Evolutionary conservation across 2,888 invertebrate species (phyloP).

Genomic region (Malthinus seriepunctatus): DNA sequence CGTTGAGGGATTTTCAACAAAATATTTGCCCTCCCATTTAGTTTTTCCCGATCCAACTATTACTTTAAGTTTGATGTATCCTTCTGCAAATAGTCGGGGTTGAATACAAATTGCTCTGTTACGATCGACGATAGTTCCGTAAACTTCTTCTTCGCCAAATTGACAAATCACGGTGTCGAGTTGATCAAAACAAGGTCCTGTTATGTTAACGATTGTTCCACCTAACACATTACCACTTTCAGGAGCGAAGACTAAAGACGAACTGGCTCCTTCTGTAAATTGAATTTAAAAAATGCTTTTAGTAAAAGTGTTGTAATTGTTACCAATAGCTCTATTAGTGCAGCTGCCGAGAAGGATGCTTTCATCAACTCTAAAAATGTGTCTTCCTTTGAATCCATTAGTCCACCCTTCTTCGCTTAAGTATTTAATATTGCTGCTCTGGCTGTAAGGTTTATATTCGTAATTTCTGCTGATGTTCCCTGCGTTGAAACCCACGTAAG

Average conservation of each 20-base stretch:
- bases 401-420: constrained; percentile 84
- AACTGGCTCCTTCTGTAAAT: constrained; percentile 73
- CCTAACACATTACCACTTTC: constrained; percentile 98
- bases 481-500: constrained; percentile 94
- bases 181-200: constrained; percentile 89
- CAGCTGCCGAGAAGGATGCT: constrained; percentile 92
- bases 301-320: constrained; percentile 34
- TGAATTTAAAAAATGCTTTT: neutral
- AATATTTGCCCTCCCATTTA: constrained; percentile 89
- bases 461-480: constrained; percentile 91
- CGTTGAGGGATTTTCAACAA: constrained; percentile 88
- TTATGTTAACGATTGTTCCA: constrained; percentile 94
- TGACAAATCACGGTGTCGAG: constrained; percentile 78
- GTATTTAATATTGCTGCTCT: constrained; percentile 81
- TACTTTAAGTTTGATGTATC: constrained; percentile 84
- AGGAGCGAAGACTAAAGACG: constrained; percentile 86
- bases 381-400: constrained; percentile 86
- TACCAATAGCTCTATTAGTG: constrained; percentile 86
- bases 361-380: constrained; percentile 94
- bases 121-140: constrained; percentile 74
- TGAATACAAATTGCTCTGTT: constrained; percentile 91
- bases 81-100: constrained; percentile 84
- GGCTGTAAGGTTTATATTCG: constrained; percentile 90
- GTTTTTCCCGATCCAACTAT: constrained; percentile 81
- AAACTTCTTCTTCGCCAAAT: constrained; percentile 76